Conservation (phyloP, 2,797 vertebrate species). For the Microcaecilia unicolor region DNA sequence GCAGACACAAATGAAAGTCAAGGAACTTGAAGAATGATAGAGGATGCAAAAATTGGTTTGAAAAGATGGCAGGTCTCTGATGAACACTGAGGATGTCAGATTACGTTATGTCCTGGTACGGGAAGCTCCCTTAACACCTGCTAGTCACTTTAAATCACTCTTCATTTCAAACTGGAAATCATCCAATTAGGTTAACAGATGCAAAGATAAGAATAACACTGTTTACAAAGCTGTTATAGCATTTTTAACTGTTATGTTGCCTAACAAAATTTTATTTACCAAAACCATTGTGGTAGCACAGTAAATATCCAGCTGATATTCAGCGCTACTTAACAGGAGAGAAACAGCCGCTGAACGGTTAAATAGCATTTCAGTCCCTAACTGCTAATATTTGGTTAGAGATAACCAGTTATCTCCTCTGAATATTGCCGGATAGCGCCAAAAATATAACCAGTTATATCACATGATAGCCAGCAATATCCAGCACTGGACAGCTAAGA, state of each 20-base stretch:
- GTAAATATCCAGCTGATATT: too few species aligned
- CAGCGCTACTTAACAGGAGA: too few species aligned
- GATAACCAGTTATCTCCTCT: too few species aligned
- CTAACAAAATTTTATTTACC: conserved; percentile 15
- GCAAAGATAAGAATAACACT: conserved; percentile 27
- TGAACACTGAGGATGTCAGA: conserved; percentile 30
- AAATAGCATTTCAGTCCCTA: too few species aligned
- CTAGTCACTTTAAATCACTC: conserved; percentile 43
- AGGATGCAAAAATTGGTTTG: conserved; percentile 27
- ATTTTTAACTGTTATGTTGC: background rate
- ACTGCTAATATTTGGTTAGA: too few species aligned
- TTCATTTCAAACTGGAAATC: conserved; percentile 48
- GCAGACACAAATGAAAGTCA: conserved; percentile 25
- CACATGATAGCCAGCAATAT: too few species aligned
- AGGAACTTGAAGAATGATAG: conserved; percentile 10
- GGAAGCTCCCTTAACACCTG: conserved; percentile 39
- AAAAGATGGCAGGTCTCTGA: conserved; percentile 39
- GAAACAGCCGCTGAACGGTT: too few species aligned
- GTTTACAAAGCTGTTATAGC: conserved; percentile 17
- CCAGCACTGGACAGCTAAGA: too few species aligned
- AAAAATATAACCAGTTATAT: too few species aligned
- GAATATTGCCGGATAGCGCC: too few species aligned
- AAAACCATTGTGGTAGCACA: conserved; percentile 8
- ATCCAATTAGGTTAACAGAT: conserved; percentile 42
- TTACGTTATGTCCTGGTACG: conserved; percentile 34